Percentiles rank a stretch among this genome's conserved stretches.
Conservation (phyloP, 2,888 invertebrate species). For the Oxyteleia sp. region DNA sequence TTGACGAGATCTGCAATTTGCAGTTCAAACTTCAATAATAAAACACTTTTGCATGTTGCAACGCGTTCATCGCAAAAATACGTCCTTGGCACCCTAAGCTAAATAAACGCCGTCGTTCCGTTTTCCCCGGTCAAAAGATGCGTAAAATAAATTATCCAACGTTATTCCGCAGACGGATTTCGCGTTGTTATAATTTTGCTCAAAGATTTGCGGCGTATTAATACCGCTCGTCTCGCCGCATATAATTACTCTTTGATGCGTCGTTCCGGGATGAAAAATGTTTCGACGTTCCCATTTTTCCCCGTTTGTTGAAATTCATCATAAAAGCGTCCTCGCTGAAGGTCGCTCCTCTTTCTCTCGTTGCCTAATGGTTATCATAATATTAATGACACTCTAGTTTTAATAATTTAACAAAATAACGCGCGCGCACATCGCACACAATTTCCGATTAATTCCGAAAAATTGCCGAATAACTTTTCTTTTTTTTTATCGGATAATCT, state of each 20-base stretch:
- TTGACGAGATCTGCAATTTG: constrained; percentile 37
- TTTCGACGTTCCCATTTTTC: not conserved
- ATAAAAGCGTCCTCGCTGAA: not conserved
- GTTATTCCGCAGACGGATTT: no score
- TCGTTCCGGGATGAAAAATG: constrained; percentile 1
- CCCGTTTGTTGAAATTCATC: not conserved
- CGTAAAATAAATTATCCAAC: no score
- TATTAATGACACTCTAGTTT: not conserved
- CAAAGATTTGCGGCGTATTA: no score
- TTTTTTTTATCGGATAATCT: no score
- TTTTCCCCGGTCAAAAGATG: no score
- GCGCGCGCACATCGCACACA: no score
- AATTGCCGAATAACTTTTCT: constrained; percentile 11
- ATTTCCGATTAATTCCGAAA: constrained; percentile 6
- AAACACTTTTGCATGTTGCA: constrained; percentile 23
- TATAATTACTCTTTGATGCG: not conserved
- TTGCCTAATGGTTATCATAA: not conserved
- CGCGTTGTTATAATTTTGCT: no score
- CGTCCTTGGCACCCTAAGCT: constrained; percentile 19
- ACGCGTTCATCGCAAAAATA: constrained; percentile 1
- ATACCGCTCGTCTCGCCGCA: not conserved
- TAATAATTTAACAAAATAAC: no score
- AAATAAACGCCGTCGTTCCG: not conserved
- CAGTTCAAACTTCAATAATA: constrained; percentile 40
- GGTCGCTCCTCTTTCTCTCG: not conserved